phyloP scores from a whole-genome alignment of 2,888 invertebrate genomes.

The Pinctada fucata region DNA sequence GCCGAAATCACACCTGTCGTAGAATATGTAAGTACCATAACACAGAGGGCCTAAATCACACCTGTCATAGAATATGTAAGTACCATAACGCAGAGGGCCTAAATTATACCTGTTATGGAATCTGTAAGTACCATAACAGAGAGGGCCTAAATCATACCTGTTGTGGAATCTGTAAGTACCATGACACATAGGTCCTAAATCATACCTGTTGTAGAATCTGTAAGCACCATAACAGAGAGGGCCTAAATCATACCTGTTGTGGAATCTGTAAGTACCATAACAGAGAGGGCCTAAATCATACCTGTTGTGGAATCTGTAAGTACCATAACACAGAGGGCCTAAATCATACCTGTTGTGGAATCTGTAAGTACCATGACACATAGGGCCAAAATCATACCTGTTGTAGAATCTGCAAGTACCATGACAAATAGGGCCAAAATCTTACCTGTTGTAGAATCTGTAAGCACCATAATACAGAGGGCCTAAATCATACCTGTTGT shows the following conservation, averaged over 20 bases:
- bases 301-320: background rate
- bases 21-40: background rate
- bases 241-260: background rate
- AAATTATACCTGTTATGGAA: conserved; percentile 66
- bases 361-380: no score
- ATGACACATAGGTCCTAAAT: background rate
- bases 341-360: background rate
- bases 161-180: background rate
- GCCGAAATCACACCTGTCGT: background rate
- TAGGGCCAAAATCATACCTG: background rate
- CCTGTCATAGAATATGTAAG: background rate
- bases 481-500: background rate
- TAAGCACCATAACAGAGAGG: background rate
- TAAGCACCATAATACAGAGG: background rate
- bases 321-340: background rate
- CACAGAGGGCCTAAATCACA: background rate
- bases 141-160: background rate
- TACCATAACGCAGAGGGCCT: conserved; percentile 53
- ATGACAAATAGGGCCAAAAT: background rate
- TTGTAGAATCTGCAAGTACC: background rate
- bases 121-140: conserved; percentile 41
- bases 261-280: background rate
- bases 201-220: background rate
- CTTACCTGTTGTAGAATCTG: background rate
- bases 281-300: background rate